Percentiles rank a stretch among this genome's conserved stretches.
phyloP scores from a whole-genome alignment of 2,888 invertebrate genomes.

The Apamea monoglypha region DNA sequence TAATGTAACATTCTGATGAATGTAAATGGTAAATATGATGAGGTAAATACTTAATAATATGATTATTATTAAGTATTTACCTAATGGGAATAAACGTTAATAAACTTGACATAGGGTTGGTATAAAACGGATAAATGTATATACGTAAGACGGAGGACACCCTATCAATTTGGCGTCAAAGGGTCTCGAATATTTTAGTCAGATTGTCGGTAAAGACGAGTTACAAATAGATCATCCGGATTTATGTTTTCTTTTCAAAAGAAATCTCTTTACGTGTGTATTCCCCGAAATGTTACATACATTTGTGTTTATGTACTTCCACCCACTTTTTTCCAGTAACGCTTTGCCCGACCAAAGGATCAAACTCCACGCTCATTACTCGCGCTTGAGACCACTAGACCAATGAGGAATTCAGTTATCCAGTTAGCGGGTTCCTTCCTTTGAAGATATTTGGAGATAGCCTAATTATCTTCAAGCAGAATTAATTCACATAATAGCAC shows the following conservation, averaged over 20 bases:
- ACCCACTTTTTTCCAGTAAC: neutral
- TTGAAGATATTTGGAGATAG: neutral
- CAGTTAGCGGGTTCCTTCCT: neutral
- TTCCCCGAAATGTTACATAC: neutral
- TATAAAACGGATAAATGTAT: no score
- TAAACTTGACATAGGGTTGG: no score
- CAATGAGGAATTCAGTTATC: neutral
- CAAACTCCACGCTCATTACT: neutral
- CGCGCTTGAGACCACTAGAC: neutral
- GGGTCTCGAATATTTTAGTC: neutral
- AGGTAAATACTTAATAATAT: no score
- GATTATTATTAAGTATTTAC: no score
- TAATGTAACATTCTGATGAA: no score
- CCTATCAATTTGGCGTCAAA: neutral
- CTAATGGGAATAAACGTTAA: no score
- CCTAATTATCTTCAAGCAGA: neutral
- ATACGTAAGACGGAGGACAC: no score
- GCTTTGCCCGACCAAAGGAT: neutral
- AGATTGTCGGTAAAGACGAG: neutral
- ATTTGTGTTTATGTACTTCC: neutral
- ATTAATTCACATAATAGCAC: conserved; percentile 1
- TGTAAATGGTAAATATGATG: no score
- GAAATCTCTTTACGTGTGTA: neutral
- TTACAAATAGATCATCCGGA: neutral
- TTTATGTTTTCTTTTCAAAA: neutral